phyloP scores from a whole-genome alignment of 2,888 invertebrate species.

The Allygus modestus region DNA sequence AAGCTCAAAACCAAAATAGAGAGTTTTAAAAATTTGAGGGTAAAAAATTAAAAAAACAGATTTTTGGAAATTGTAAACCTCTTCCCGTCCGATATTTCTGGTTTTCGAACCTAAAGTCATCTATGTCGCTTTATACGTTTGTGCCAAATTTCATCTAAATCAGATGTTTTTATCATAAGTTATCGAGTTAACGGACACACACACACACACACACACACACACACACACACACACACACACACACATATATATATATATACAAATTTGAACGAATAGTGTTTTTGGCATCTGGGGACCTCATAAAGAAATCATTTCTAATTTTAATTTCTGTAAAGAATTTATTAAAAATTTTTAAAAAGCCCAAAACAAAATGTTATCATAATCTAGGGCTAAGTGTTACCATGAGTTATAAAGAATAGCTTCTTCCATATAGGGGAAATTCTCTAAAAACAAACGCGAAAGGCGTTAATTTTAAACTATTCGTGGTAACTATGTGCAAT shows the following conservation, averaged over 20 bases:
- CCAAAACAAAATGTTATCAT: not conserved
- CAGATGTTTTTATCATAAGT: not conserved
- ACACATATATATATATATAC: not conserved
- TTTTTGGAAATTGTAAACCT: not conserved
- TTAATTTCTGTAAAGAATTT: no score
- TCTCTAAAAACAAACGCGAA: no score
- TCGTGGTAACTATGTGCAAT: no score
- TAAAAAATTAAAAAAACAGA: not conserved
- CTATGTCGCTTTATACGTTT: not conserved
- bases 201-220: constrained; percentile 27
- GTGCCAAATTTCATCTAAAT: not conserved
- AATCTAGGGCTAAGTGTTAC: no score
- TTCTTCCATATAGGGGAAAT: no score
- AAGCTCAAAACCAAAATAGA: not conserved
- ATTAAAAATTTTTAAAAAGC: not conserved
- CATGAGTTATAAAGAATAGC: no score
- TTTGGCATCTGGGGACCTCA: no score
- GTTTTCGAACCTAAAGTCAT: not conserved
- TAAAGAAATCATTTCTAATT: no score
- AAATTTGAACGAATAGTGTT: no score
- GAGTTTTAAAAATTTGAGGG: not conserved
- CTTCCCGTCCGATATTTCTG: not conserved
- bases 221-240: constrained; percentile 27
- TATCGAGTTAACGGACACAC: not conserved
- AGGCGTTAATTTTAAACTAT: no score